phyloP scores from a whole-genome alignment of 2,888 invertebrate genomes.

The Stenolophus ochropezus region DNA sequence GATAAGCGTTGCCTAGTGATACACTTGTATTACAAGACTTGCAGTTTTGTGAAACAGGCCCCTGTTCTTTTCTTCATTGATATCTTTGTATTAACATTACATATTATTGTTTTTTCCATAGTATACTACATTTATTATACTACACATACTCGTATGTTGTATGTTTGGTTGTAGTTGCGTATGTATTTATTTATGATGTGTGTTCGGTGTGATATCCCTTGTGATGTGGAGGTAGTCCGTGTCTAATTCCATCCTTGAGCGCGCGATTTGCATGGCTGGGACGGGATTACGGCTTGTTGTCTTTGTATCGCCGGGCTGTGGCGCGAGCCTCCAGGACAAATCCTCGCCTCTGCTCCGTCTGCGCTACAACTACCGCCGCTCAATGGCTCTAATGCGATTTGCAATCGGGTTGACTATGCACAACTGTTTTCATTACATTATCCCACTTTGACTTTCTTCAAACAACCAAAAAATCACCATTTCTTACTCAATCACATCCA shows the following conservation, averaged over 20 bases:
- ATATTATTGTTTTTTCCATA: too few relatives aligned
- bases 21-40: too few relatives aligned
- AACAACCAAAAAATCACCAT: not conserved
- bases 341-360: not conserved
- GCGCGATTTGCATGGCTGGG: slow-evolving; percentile 40
- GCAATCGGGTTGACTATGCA: not conserved
- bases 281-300: slow-evolving; percentile 55
- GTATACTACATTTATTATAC: too few relatives aligned
- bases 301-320: slow-evolving; percentile 42
- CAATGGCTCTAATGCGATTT: not conserved
- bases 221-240: not conserved
- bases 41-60: too few relatives aligned
- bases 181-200: too few relatives aligned
- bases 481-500: too few relatives aligned
- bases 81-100: too few relatives aligned
- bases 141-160: too few relatives aligned
- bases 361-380: not conserved
- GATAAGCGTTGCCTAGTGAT: too few relatives aligned
- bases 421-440: not conserved
- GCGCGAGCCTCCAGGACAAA: not conserved
- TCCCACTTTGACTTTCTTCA: not conserved
- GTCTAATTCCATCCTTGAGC: slow-evolving; percentile 30
- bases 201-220: not conserved
- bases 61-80: too few relatives aligned
- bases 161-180: too few relatives aligned